Percentiles rank a stretch among this genome's conserved stretches.
Conservation (phyloP, 2,888 invertebrate genomes). For the Philhelius pedissequus region DNA sequence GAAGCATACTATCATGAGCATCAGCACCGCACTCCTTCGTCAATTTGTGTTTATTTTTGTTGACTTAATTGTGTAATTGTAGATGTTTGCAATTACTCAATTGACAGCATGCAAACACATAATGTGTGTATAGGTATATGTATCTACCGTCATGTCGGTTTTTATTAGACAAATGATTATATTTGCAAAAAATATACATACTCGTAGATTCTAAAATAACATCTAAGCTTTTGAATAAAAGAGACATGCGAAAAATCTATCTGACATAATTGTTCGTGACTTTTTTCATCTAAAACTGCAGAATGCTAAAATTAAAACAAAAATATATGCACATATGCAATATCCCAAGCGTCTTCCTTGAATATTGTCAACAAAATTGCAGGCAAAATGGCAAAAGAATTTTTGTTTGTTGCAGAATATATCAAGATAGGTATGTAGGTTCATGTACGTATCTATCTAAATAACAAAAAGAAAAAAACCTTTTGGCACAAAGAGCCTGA, state of each 20-base stretch:
- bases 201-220: conserved; percentile 41
- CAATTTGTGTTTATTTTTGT: not conserved
- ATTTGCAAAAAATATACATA: not conserved
- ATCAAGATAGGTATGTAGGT: not conserved
- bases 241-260: conserved; percentile 34
- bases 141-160: not conserved
- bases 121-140: too few species aligned
- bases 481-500: conserved; percentile 39
- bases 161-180: conserved; percentile 45
- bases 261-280: conserved; percentile 31
- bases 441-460: not conserved
- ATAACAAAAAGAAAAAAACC: not conserved
- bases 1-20: not conserved
- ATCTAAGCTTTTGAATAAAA: conserved; percentile 10
- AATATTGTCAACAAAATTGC: not conserved
- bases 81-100: conserved; percentile 61
- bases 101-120: conserved; percentile 33
- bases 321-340: not conserved
- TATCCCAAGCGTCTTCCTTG: not conserved
- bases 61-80: conserved; percentile 63
- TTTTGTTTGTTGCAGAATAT: conserved; percentile 29
- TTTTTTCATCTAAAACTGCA: not conserved
- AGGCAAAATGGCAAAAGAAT: not conserved
- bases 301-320: not conserved
- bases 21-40: not conserved